Evolutionary conservation across 92 coral and sea anemone genomes (phyloP), one percentile per base, ranked within the genome.

Genomic region (Paragorgia papillata): DNA sequence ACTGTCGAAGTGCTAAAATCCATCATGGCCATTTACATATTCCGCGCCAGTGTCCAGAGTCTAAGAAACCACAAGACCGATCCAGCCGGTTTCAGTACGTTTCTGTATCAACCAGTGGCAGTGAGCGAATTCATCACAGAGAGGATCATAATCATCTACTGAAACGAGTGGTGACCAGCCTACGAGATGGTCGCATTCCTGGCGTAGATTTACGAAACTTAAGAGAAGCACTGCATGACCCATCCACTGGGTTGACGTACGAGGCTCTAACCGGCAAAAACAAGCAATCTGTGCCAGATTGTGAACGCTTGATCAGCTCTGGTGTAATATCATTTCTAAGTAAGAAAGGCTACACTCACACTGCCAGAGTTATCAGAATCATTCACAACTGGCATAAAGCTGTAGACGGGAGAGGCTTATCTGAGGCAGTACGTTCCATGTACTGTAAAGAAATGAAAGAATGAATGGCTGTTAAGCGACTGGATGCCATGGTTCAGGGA

Each of bases 331-430:
- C 76, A 0, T 87, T 70, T 64, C 43, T 90, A 15, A 84, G 81
- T 48, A 22, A 73, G 46, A 51, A 71, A 20, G 86, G 82, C 33
- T 59, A 87, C 49, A 41, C 35, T 18, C 65, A 80, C 62, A 82
- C 41, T 22, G 85, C 84, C 14, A 37, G 27, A 26, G 82, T 86
- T 13, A 10, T 89, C 20, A 70, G 39, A 26, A 20, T 69, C 4
- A 76, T 89, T 12, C 90, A 84, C 46, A 89, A 83, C 80, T 89
- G 92, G 92, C 90, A 89, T 39, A 83, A 83, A 33, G 86, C 90
- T 12, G 88, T 89, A 19, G 94, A 89, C 70, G 94, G 94, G 0
- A 69, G 94, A 61, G 94, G 94, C 1, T 35, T 89, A 0, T 49
- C 81, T 9, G 90, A 83, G 40, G 78, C 66, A 12, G 59, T 28